Conservation (phyloP, 2,888 invertebrate genomes). For the Lepas anatifera region DNA sequence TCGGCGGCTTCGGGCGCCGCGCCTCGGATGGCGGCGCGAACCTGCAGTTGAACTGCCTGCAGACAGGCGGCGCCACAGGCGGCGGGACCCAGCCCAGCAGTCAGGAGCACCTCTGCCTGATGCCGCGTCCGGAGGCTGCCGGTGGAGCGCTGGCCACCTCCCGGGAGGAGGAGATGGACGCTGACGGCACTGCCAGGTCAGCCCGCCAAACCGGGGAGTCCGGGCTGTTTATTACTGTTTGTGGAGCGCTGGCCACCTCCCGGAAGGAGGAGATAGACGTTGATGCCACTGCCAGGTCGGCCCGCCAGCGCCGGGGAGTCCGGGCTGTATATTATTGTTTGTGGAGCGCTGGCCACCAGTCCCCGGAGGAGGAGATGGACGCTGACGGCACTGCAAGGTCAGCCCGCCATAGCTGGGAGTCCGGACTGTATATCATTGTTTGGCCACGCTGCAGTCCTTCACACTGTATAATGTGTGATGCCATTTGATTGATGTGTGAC, state of each 20-base stretch:
- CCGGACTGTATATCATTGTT: too few species aligned
- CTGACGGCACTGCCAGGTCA: neutral
- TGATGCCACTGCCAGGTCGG: neutral
- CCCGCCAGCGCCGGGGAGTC: too few species aligned
- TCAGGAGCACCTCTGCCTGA: constrained; percentile 38
- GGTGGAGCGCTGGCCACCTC: neutral
- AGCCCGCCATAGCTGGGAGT: too few species aligned
- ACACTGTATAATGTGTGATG: too few species aligned
- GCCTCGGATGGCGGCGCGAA: constrained; percentile 95
- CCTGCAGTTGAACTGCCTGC: constrained; percentile 56
- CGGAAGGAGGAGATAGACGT: neutral
- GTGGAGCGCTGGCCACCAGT: neutral
- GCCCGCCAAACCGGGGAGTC: too few species aligned
- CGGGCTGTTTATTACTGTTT: too few species aligned
- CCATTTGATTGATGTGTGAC: too few species aligned
- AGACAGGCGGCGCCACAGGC: constrained; percentile 37
- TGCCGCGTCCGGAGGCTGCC: neutral
- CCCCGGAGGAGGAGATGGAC: neutral
- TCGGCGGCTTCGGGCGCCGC: constrained; percentile 50
- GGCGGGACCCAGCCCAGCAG: constrained; percentile 46
- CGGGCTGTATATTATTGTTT: too few species aligned
- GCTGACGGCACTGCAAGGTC: neutral
- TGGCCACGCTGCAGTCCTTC: too few species aligned
- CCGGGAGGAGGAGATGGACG: neutral
- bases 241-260: neutral